Evolutionary conservation across 1,140 invertebrate species (phyloP).

Genomic region (Hycleus cichorii): DNA sequence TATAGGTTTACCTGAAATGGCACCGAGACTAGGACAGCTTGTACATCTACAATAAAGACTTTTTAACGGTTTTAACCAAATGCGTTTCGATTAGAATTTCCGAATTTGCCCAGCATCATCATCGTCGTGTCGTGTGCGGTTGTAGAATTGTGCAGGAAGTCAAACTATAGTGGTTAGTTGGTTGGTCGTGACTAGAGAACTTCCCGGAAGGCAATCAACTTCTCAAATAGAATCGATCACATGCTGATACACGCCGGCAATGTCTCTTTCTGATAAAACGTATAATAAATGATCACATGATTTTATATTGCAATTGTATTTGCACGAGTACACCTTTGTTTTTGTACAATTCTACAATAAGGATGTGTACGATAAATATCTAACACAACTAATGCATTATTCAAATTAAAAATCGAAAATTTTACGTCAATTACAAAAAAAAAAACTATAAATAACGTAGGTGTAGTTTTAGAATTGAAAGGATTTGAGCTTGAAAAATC

Average conservation of each 20-base stretch:
- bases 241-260: constrained; percentile 6
- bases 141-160: too few relatives aligned
- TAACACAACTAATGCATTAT: too few relatives aligned
- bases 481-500: too few relatives aligned
- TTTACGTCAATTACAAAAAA: too few relatives aligned
- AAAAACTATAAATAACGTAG: too few relatives aligned
- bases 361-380: background rate
- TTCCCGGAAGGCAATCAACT: constrained; percentile 16
- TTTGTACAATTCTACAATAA: background rate
- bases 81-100: too few relatives aligned
- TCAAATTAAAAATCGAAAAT: too few relatives aligned
- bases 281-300: constrained; percentile 14
- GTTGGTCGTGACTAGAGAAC: constrained; percentile 10
- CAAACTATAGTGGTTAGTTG: background rate
- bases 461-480: too few relatives aligned
- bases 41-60: background rate
- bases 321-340: constrained; percentile 10
- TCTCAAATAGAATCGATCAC: constrained; percentile 16
- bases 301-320: constrained; percentile 11
- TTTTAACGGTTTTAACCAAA: too few relatives aligned
- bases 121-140: too few relatives aligned
- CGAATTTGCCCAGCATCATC: too few relatives aligned
- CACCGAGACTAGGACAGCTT: background rate
- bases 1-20: constrained; percentile 6
- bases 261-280: constrained; percentile 4